These are phyloP conservation scores for Seriola dumerili DNA, from an alignment of 2,113 vertebrate genomes.

Conservation along the genomic window DNA sequence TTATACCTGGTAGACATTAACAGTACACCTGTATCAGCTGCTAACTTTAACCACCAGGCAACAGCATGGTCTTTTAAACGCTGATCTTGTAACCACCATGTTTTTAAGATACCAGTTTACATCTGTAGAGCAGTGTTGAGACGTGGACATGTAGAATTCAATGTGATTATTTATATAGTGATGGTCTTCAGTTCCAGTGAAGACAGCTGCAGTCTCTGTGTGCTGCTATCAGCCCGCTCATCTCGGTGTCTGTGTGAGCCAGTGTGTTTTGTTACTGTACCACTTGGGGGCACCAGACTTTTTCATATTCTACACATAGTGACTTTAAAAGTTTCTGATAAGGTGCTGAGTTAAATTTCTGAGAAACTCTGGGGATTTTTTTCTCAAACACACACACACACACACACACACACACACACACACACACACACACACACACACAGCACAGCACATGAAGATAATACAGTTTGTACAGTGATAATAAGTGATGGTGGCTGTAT, in stretches of 20 bases:
- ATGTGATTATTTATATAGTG: not conserved
- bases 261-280: not conserved
- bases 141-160: not conserved
- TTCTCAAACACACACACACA: constrained; percentile 13
- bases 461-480: not conserved
- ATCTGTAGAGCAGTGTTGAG: no score
- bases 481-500: no score
- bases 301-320: not conserved
- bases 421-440: constrained; percentile 17
- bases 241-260: not conserved
- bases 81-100: not conserved
- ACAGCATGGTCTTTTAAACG: not conserved
- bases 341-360: not conserved
- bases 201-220: not conserved
- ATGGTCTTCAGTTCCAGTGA: not conserved
- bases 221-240: not conserved
- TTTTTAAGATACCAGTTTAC: no score
- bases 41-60: not conserved
- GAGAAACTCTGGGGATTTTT: not conserved
- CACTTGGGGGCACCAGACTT: not conserved
- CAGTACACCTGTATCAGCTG: constrained; percentile 1
- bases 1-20: not conserved
- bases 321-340: not conserved
- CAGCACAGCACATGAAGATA: constrained; percentile 6
- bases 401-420: constrained; percentile 20